phyloP scores from a whole-genome alignment of 2,888 invertebrate genomes.

The Teleiodes luculella region DNA sequence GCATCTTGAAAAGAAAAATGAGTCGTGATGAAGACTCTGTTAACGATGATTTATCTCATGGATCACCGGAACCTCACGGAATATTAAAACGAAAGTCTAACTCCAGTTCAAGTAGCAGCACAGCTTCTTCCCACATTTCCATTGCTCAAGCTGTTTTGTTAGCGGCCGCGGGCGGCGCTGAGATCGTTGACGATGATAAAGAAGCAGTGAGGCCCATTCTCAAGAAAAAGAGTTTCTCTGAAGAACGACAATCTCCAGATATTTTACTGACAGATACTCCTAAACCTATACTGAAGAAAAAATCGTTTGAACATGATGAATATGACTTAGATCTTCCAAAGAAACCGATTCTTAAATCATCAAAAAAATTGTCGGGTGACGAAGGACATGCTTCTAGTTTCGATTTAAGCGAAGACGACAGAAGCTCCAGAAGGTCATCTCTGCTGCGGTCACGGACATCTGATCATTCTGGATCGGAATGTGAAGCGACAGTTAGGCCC shows the following conservation, averaged over 20 bases:
- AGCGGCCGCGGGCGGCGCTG: conserved; percentile 81
- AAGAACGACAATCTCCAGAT: conserved; percentile 80
- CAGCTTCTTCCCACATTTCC: conserved; percentile 82
- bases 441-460: conserved; percentile 76
- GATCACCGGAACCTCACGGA: conserved; percentile 85
- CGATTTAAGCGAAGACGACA: conserved; percentile 75
- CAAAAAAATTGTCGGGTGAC: conserved; percentile 82
- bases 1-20: conserved; percentile 84
- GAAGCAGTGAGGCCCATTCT: conserved; percentile 86
- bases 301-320: conserved; percentile 87
- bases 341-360: conserved; percentile 87
- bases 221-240: conserved; percentile 88
- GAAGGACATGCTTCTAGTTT: conserved; percentile 78
- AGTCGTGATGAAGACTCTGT: conserved; percentile 81
- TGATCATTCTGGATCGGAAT: conserved; percentile 76
- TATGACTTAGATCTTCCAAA: conserved; percentile 84
- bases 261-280: conserved; percentile 70
- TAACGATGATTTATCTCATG: conserved; percentile 79
- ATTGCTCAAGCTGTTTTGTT: conserved; percentile 83
- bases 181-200: conserved; percentile 76
- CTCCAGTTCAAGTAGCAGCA: conserved; percentile 82
- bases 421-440: conserved; percentile 78
- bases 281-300: conserved; percentile 92
- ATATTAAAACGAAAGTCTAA: conserved; percentile 89
- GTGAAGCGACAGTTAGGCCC: conserved; percentile 79